phyloP scores from a whole-genome alignment of 2,113 vertebrate genomes.

The Ctenodactylus gundi region DNA sequence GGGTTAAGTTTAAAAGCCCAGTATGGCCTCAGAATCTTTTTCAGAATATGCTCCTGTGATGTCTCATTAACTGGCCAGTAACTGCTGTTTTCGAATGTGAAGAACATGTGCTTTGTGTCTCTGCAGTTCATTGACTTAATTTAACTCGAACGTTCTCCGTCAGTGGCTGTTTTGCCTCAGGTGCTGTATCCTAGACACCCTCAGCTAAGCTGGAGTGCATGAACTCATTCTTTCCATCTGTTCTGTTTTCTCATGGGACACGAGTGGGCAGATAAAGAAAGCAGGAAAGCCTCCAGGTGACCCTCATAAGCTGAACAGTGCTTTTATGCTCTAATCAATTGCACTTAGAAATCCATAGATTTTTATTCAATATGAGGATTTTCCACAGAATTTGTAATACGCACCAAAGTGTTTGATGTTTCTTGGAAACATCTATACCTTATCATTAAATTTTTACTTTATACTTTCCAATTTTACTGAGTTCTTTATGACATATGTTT shows the following conservation, averaged over 20 bases:
- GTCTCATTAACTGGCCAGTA: background rate
- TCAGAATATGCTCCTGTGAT: background rate
- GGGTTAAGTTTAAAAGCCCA: background rate
- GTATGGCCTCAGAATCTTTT: background rate
- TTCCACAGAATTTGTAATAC: background rate
- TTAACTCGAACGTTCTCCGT: background rate
- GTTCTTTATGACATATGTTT: background rate
- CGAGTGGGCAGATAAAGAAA: background rate
- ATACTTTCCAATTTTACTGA: background rate
- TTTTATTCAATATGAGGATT: background rate
- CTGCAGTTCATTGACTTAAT: background rate
- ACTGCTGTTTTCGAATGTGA: background rate
- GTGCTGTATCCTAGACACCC: background rate
- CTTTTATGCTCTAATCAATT: background rate
- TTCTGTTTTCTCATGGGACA: background rate
- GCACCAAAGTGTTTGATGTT: background rate
- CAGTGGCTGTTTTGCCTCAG: background rate
- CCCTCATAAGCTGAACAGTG: background rate
- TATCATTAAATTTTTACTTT: background rate
- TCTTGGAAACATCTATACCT: background rate
- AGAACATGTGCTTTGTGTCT: background rate
- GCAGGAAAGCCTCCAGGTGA: background rate
- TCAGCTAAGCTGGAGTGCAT: background rate
- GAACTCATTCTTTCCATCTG: background rate
- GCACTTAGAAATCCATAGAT: background rate